Conservation (phyloP, 2,797 vertebrate genomes). For the Pipistrellus nathusii region DNA sequence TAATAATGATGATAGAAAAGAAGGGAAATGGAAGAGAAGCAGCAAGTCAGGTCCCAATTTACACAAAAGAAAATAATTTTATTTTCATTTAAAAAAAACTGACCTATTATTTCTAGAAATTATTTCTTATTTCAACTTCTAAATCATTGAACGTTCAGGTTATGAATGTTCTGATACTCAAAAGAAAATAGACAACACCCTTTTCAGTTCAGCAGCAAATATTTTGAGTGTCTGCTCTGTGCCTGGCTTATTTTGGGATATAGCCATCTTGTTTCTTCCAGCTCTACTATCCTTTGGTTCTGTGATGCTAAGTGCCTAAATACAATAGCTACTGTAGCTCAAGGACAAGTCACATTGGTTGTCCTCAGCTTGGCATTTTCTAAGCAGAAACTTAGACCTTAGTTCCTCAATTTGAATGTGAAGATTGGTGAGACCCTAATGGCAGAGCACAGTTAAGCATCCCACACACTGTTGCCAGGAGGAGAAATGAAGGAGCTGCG, state of each 20-base stretch:
- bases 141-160: conserved; percentile 31
- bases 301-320: conserved; percentile 48
- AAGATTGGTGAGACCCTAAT: conserved; percentile 40
- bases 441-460: not conserved
- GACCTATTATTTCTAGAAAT: conserved; percentile 42
- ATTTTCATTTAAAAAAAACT: conserved; percentile 37
- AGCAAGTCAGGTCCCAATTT: not conserved
- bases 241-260: conserved; percentile 44
- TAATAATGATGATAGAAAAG: conserved; percentile 23
- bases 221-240: conserved; percentile 53
- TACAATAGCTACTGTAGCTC: not conserved
- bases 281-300: conserved; percentile 10
- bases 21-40: not conserved
- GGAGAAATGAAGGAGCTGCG: not conserved
- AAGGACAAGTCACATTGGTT: conserved; percentile 7
- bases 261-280: conserved; percentile 35
- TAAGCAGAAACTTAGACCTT: conserved; percentile 45
- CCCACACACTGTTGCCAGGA: conserved; percentile 34
- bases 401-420: conserved; percentile 58
- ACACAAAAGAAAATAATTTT: conserved; percentile 33
- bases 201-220: conserved; percentile 33
- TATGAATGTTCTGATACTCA: not conserved
- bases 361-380: conserved; percentile 44
- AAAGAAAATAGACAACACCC: conserved; percentile 30
- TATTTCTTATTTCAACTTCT: conserved; percentile 51